Base-by-base conservation (phyloP, 2,888 invertebrate genomes). In the Synergus gifuensis region DNA sequence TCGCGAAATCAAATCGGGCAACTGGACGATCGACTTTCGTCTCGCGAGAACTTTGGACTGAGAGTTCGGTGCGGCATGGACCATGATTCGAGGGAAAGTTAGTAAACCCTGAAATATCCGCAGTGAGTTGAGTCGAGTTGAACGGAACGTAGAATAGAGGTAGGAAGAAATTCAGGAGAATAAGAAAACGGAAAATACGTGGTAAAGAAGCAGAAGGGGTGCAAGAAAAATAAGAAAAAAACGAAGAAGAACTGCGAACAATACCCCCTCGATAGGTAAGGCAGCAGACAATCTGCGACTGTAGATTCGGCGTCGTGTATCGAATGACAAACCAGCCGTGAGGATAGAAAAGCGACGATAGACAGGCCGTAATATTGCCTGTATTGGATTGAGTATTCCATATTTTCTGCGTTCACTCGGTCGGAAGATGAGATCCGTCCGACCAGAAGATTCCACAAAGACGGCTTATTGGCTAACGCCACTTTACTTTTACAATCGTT, bases 401-500 rank as follows among this genome's bases (percentile, higher is more conserved):
- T 90, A 91, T 90, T 90, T 91, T 90, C 88, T 83, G 84, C 85
- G 88, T 85, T 87, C 88, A 84, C 81, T 83, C 88, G 83, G 86
- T 88, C 87, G 89, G 90, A 90, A 90, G 90, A 88, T 86, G 84
- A 85, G 85, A 86, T 83, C 86, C 88, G 86, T 79, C 86, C 88
- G 83, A 85, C 87, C 87, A 88, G 87, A 90, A 90, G 87, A 89
- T 88, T 83, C 88, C 89, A 91, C 91, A 91, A 91, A 91, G 89
- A 89, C 87, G 82, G 83, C 87, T 91, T 91, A 91, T 91, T 90
- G 90, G 88, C 87, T 83, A 84, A 84, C 85, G 86, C 87, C 88
- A 88, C 87, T 86, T 86, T 87, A 84, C 85, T 84, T 85, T 85
- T 81, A 76, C 54, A 78, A 81, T 79, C 78, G 82, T 76, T 78